Percentiles rank a stretch among this genome's conserved stretches.
Conservation (phyloP, 2,113 vertebrate species). For the Uria aalge region DNA sequence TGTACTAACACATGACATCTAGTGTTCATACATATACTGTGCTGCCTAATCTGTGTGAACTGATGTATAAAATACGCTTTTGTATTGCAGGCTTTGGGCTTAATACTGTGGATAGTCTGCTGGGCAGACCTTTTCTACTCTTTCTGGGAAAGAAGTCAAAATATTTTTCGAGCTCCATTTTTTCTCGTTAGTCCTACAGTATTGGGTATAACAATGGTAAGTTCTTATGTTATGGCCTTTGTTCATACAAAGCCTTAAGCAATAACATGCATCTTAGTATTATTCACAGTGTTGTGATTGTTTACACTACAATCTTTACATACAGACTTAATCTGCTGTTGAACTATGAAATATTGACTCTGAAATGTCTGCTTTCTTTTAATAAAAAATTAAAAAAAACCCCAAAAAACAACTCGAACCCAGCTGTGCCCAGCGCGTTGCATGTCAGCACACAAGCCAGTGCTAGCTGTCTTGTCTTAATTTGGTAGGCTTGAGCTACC, state of each 20-base stretch:
- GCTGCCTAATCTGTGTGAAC: background rate
- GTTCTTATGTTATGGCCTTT: background rate
- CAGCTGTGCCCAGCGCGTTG: background rate
- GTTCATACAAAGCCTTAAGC: background rate
- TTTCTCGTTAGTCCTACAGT: conserved; percentile 88
- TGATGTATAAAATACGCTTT: background rate
- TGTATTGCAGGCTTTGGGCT: conserved; percentile 82
- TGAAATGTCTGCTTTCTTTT: background rate
- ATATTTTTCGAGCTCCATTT: conserved; percentile 71
- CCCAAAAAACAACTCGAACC: no score
- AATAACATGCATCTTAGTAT: rapidly evolving
- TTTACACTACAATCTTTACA: background rate
- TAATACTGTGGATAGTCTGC: conserved; percentile 92
- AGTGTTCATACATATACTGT: background rate
- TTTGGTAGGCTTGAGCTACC: background rate
- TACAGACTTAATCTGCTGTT: background rate
- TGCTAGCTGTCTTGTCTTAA: background rate
- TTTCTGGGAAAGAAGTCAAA: conserved; percentile 92
- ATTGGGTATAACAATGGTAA: conserved; percentile 94
- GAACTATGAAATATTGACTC: background rate
- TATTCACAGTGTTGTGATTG: background rate
- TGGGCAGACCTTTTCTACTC: conserved; percentile 97
- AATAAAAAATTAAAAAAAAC: background rate
- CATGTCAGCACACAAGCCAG: background rate
- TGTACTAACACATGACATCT: background rate